These are phyloP conservation scores for Labia minor DNA, from an alignment of 2,888 invertebrate species.

Conservation along the genomic window DNA sequence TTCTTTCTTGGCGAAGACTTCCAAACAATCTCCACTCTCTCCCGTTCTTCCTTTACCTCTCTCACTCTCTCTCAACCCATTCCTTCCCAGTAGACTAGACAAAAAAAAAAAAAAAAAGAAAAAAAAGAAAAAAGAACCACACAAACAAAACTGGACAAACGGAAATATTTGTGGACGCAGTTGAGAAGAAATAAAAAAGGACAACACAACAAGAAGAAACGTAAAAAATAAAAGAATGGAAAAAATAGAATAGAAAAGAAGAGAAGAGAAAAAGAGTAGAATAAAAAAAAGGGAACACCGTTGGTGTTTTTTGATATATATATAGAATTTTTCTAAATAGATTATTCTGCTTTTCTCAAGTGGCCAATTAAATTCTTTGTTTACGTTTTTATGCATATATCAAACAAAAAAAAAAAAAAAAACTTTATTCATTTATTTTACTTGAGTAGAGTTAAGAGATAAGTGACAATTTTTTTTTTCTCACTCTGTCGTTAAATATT, in stretches of 20 bases:
- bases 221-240: background rate
- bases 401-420: background rate
- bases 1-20: background rate
- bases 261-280: background rate
- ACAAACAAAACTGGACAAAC: conserved; percentile 7
- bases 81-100: no score
- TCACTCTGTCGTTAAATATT: background rate
- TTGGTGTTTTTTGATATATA: conserved; percentile 3
- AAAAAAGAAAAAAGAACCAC: background rate
- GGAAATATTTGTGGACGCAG: conserved; percentile 7
- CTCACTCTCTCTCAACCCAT: no score
- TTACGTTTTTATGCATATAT: background rate
- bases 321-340: background rate
- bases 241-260: background rate
- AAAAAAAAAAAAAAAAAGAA: background rate
- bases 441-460: background rate
- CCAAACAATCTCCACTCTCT: no score
- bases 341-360: conserved; percentile 1
- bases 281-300: background rate
- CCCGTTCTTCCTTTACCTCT: no score
- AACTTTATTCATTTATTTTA: background rate
- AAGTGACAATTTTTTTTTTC: background rate
- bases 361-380: conserved; percentile 13
- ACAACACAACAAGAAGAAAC: background rate
- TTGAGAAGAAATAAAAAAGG: background rate